Evolutionary conservation across 2,888 invertebrate genomes (phyloP), one percentile per base, ranked within the genome.

Genomic region (Drosophila quinaria): DNA sequence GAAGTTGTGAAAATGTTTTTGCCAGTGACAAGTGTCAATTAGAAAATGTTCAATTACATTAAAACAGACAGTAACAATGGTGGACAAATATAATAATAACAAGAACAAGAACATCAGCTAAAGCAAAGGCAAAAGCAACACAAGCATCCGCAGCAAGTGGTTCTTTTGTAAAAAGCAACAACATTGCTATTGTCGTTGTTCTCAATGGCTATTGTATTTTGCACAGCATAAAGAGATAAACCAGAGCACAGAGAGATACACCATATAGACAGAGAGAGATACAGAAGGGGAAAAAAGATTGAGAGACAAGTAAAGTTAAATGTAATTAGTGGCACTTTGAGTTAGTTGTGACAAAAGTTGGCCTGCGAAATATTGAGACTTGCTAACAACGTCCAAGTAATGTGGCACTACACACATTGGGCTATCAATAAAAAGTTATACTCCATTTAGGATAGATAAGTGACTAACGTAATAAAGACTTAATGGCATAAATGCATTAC

Each of bases 1-100:
- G 89, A 90, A 87, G 89, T 87, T 87, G 67, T 83, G 74, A 78
- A 74, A 81, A 81, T 81, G 78, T 82, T 82, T 71, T 80, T 87
- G 71, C 71, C 76, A 81, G 63, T 75, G 65, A 81, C 85, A 71
- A 89, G 84, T 81, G 78, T 84, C 84, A 81, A 85, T 84, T 78
- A 87, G 81, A 89, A 85, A 81, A 87, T 87, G 74, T 82, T 79
- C 82, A 74, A 80, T 78, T 84, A 84, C 75, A 81, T 81, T 85
- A 79, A 81, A 74, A 72, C 81, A 67, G 68, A 60, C 55, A 70
- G 44, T 58, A 76, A 58, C 54, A 70, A 60, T 56, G 46, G 41
- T 41, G 63, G 46, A 44, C 46, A 59, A 50, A 67, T 54, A 70
- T 65, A 70, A 63, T 63, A 52, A 52, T 35, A 58, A 54, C 49